Percentiles rank a stretch among this genome's conserved stretches.
phyloP scores from a whole-genome alignment of 2,797 vertebrate species.

The Myotis vivesi region DNA sequence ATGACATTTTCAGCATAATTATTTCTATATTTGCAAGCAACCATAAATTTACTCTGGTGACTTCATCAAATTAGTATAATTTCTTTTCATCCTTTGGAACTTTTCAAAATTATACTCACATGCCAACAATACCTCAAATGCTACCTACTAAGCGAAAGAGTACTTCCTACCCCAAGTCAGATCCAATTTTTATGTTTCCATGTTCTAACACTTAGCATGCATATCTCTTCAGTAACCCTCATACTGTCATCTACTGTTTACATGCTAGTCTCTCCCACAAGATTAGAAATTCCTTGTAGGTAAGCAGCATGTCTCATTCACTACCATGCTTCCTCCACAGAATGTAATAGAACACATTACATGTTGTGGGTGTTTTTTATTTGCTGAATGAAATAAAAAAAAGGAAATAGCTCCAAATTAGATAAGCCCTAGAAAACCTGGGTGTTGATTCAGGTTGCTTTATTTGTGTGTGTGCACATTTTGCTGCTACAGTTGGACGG shows the following conservation, averaged over 20 bases:
- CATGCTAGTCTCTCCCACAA: not conserved
- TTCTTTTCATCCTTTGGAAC: not conserved
- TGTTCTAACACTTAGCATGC: not conserved
- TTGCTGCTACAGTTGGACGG: not conserved
- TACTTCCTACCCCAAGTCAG: not conserved
- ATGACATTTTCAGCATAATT: not conserved
- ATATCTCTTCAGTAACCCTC: not conserved
- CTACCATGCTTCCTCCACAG: constrained; percentile 49
- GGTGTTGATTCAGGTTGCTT: not conserved
- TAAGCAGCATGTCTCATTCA: constrained; percentile 13
- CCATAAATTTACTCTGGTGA: not conserved
- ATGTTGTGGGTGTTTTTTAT: constrained; percentile 14
- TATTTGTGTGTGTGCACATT: not conserved
- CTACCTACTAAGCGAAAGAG: not conserved
- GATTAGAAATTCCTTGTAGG: constrained; percentile 50
- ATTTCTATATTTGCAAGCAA: not conserved
- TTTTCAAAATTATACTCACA: not conserved
- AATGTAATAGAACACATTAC: constrained; percentile 65
- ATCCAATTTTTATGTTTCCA: not conserved
- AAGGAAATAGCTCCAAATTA: constrained; percentile 70
- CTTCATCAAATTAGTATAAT: not conserved
- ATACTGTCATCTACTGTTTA: not conserved
- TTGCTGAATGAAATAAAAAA: constrained; percentile 71
- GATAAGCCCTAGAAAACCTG: constrained; percentile 53
- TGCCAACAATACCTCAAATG: not conserved